These are phyloP conservation scores for Lophotis ruficrista DNA, from an alignment of 2,113 vertebrate species.

Conservation along the genomic window DNA sequence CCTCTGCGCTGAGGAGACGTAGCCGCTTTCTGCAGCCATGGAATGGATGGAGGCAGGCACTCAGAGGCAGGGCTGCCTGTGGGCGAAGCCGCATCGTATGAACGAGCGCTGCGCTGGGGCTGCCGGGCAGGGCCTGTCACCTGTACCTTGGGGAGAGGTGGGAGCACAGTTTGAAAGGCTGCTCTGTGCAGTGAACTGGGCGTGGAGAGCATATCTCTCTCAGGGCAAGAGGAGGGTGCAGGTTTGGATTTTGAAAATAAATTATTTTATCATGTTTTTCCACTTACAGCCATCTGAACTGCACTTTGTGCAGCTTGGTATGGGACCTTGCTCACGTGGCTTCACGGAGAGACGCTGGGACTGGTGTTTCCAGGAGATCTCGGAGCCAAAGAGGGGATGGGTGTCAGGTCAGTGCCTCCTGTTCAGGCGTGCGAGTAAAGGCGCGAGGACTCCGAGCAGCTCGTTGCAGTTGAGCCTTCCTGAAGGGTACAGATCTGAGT, in stretches of 20 bases:
- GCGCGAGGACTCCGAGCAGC: not conserved
- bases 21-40: not conserved
- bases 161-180: not conserved
- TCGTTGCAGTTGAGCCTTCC: not conserved
- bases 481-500: not conserved
- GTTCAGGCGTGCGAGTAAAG: not conserved
- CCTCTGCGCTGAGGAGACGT: fast-evolving
- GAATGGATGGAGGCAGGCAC: not conserved
- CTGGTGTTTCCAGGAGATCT: not conserved
- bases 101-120: not conserved
- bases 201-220: not conserved
- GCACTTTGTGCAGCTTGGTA: not conserved
- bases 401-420: not conserved
- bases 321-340: not conserved
- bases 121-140: not conserved
- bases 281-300: not conserved
- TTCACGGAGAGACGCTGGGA: not conserved
- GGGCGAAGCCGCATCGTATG: not conserved
- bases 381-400: fast-evolving
- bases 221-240: not conserved
- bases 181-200: not conserved
- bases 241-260: not conserved
- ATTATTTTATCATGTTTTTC: not conserved
- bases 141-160: not conserved
- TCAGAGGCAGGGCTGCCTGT: not conserved